Percentiles rank a stretch among this genome's conserved stretches.
Evolutionary conservation across 2,113 vertebrate genomes (phyloP).

Genomic region (Callopanchax toddi): DNA sequence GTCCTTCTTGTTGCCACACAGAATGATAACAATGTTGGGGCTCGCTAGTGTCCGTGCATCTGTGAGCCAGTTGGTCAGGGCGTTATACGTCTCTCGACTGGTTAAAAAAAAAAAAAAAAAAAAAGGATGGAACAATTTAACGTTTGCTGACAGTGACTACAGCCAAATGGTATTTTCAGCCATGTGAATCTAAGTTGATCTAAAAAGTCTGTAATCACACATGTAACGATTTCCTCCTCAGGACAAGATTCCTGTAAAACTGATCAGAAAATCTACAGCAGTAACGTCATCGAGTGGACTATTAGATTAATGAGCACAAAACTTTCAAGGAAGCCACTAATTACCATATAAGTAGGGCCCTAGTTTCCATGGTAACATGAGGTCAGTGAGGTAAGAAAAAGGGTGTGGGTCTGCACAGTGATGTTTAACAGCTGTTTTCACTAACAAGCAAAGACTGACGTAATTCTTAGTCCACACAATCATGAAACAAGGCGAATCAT

Average conservation of each 20-base stretch:
- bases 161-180: no score
- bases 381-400: conserved; percentile 32
- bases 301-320: neutral
- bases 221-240: no score
- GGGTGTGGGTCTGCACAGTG: conserved; percentile 27
- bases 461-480: neutral
- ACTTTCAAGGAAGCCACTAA: conserved; percentile 21
- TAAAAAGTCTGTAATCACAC: no score
- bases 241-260: no score
- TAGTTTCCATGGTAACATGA: conserved; percentile 30
- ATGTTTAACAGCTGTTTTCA: conserved; percentile 48
- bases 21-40: conserved; percentile 92
- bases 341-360: conserved; percentile 12
- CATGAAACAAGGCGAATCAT: neutral
- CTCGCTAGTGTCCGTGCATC: conserved; percentile 91
- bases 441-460: conserved; percentile 32
- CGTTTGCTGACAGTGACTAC: neutral
- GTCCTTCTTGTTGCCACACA: conserved; percentile 95
- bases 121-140: neutral
- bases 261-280: no score
- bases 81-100: conserved; percentile 91
- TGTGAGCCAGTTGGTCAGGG: conserved; percentile 91
- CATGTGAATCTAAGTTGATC: no score
- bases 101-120: neutral
- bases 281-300: no score